A percentile compares a stretch with the other conserved stretches of the same genome.
Conservation (phyloP, 2,888 invertebrate genomes). For the Miltochrista miniata region DNA sequence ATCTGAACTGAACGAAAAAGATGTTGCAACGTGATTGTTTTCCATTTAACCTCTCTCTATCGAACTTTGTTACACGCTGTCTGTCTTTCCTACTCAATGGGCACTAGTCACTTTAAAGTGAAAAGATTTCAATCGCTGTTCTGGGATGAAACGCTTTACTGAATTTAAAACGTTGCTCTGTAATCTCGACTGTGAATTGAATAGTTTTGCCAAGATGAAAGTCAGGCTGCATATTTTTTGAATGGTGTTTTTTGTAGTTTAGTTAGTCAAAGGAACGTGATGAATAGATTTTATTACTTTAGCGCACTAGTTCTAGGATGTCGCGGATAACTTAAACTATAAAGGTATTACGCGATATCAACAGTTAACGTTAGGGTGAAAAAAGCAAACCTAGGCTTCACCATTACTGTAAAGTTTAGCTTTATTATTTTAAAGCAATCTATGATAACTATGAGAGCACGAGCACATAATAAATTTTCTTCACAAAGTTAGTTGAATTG, state of each 20-base stretch:
- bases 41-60: slow-evolving; percentile 2
- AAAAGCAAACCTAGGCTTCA: no score
- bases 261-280: no score
- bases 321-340: no score
- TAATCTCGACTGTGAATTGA: slow-evolving; percentile 6
- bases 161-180: slow-evolving; percentile 5
- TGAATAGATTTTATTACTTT: no score
- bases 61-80: slow-evolving; percentile 2
- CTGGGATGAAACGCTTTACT: slow-evolving; percentile 1
- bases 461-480: no score
- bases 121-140: slow-evolving; percentile 6
- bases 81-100: slow-evolving; percentile 7
- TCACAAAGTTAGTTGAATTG: no score
- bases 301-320: no score
- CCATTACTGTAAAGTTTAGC: no score
- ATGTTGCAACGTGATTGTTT: slow-evolving; percentile 2
- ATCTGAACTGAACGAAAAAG: not conserved
- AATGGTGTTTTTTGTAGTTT: not conserved
- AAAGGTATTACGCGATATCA: no score
- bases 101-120: slow-evolving; percentile 5
- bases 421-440: no score
- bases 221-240: not conserved
- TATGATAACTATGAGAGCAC: no score
- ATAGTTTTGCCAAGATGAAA: not conserved
- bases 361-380: no score